Base-by-base conservation (phyloP, 2,888 invertebrate genomes). In the Hipparchia semele region DNA sequence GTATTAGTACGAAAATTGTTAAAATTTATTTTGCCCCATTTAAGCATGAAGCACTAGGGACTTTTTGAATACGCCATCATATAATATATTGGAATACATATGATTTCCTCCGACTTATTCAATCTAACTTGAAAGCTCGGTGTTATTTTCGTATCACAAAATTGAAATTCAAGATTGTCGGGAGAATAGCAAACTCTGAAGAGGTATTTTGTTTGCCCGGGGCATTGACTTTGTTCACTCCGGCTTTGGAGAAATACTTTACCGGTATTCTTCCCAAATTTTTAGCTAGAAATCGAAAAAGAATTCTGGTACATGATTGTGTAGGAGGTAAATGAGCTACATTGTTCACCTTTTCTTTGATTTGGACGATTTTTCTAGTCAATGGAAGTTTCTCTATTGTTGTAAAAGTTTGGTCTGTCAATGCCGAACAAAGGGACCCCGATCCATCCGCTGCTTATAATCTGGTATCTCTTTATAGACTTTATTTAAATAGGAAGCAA, bases 141-240 rank as follows among this genome's bases (percentile, higher is more conserved):
- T 72, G 60, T 74, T 70, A 71, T 72, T 75, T 75, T 73, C 70
- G 58, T 56, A 49, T 74, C 45, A 39, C 65, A 33, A 78, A 73
- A 77, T 77, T 78, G 78, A 75, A 75, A 78, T 74, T 71, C 72
- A 68, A 73, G 65, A 74, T 71, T 75, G 72, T 72, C 72, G 45
- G 73, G 66, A 70, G 73, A 73, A 73, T 69, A 71, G 68, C 60
- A 66, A 75, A 69, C 66, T 68, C 54, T 33, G 54, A 72, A 72
- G 73, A 72, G 68, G 33, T 65, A 69, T 74, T 71, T 72, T 69
- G 59, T 71, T 71, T 72, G 58, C 74, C 68, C 39, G 58, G 56
- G 74, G 68, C 74, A 68, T 58, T 64, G 71, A 64, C 71, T 71
- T 73, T 51, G 61, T 68, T 58, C 67, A 67, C 64, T 59, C 12